Percentiles rank a stretch among this genome's conserved stretches.
phyloP scores from a whole-genome alignment of 2,888 invertebrate species.

The Belgica antarctica region DNA sequence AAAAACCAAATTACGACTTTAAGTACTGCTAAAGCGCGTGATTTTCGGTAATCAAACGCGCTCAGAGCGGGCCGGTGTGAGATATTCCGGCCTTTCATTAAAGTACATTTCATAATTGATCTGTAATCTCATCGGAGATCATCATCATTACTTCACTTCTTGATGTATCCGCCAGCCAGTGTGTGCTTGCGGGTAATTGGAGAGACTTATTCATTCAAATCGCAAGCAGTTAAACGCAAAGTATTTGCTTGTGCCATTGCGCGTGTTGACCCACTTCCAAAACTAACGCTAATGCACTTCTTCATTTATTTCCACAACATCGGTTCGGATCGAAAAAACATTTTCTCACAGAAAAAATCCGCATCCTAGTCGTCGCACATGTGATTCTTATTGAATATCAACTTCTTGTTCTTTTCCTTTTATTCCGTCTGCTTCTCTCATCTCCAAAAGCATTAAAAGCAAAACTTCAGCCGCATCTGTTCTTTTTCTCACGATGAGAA shows the following conservation, averaged over 20 bases:
- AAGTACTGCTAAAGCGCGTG: conserved; percentile 37
- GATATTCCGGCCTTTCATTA: conserved; percentile 43
- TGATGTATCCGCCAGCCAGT: conserved; percentile 35
- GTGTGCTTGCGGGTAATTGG: neutral
- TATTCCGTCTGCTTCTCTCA: neutral
- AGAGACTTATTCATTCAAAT: conserved; percentile 3
- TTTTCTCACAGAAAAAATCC: conserved; percentile 19
- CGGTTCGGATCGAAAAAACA: neutral
- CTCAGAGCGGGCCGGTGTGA: neutral
- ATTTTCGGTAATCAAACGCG: conserved; percentile 41
- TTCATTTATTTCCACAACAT: too few species aligned
- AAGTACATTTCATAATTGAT: conserved; percentile 36
- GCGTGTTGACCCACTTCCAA: conserved; percentile 40
- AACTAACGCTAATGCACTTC: neutral
- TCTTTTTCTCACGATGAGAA: conserved; percentile 42
- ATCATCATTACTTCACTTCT: conserved; percentile 37
- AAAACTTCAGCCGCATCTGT: conserved; percentile 39
- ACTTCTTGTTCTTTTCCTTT: neutral
- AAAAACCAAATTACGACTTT: conserved; percentile 29
- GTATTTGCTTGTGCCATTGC: conserved; percentile 39
- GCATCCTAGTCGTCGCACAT: conserved; percentile 9
- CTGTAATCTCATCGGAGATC: conserved; percentile 40
- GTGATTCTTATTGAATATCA: conserved; percentile 18
- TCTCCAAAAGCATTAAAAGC: conserved; percentile 11
- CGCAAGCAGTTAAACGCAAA: conserved; percentile 12